Conservation (phyloP, 2,113 vertebrate genomes). For the Stegostoma tigrinum region DNA sequence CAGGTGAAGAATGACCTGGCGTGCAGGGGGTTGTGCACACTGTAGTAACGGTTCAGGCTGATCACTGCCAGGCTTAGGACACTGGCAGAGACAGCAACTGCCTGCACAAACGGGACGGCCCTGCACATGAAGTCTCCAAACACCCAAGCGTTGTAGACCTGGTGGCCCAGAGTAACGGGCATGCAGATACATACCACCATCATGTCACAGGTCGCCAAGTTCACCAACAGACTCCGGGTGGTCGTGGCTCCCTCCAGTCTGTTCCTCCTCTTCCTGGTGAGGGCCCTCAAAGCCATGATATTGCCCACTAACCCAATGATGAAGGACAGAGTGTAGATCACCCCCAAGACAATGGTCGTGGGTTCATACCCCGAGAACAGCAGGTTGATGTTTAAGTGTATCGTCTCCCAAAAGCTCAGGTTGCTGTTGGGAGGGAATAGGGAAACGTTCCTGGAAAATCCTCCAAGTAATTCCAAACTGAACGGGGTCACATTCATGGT, state of each 20-base stretch:
- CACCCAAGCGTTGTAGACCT: conserved; percentile 56
- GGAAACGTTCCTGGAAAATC: conserved; percentile 47
- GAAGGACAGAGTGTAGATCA: conserved; percentile 55
- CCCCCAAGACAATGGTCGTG: conserved; percentile 49
- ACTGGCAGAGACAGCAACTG: conserved; percentile 55
- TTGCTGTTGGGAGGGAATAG: conserved; percentile 38
- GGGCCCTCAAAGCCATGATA: conserved; percentile 50
- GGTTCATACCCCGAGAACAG: conserved; percentile 54
- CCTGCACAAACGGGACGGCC: conserved; percentile 56
- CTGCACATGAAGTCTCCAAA: conserved; percentile 56
- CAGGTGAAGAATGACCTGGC: conserved; percentile 51
- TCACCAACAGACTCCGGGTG: conserved; percentile 52
- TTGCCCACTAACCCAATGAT: conserved; percentile 51
- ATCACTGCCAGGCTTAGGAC: conserved; percentile 54
- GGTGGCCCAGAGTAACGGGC: conserved; percentile 55
- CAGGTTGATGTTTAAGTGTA: conserved; percentile 43
- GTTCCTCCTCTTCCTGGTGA: conserved; percentile 48
- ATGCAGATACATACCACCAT: conserved; percentile 59
- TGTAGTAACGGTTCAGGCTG: conserved; percentile 56
- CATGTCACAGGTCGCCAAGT: conserved; percentile 57
- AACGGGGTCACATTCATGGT: conserved; percentile 48
- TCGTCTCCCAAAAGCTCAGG: conserved; percentile 43
- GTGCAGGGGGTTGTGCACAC: conserved; percentile 53
- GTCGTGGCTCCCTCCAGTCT: conserved; percentile 47
- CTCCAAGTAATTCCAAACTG: conserved; percentile 44